Evolutionary conservation across 2,888 invertebrate genomes (phyloP), one percentile per base, ranked within the genome.

Genomic region (Kryphioiulus occultus): DNA sequence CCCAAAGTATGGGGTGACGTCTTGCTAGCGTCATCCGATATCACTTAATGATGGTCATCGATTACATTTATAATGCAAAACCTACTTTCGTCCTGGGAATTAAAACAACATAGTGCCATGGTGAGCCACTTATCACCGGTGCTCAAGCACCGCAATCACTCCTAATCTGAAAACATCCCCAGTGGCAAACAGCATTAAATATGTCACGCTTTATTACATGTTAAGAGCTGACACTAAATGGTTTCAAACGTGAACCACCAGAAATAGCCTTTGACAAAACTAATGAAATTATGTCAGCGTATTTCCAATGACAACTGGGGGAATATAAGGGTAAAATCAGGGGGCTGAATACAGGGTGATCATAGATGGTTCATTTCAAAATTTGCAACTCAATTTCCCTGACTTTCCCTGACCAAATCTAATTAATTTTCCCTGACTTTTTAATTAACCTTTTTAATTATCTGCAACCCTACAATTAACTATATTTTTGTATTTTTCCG

Each of bases 171-270:
- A 7, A 68, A 26, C 26, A 12, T 68, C 68, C 68, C 68, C 26
- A 68, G 68, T 68, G 68, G 26, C 68, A 68, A 10, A 68, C 4
- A 26, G 68, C 68, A 68, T 68, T 68, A 68, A 68, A 68, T 26
- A 68, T 68, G 68, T 68, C 68, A 68, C 68, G 68, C 68, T 68
- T 68, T 68, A 68, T 68, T 68, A 22, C 26, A 68, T 68, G 68
- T 68, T 68, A 68, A 68, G 68, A 68, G 68, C 68, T 26, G 68
- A 1, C 26, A 68, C 68, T 68, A 68, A 68, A 68, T n/a, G 22
- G 7, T 22, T 68, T 26, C 22, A 68, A 68, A 22, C 68, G 68
- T 7, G 10, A 22, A 68, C n/a, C 68, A 10, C 22, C 68, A 7
- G 22, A 68, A 68, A 68, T 68, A 68, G 68, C 68, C 68, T 22